These are phyloP conservation scores for Oncorhynchus tshawytscha DNA, from an alignment of 2,113 vertebrate genomes.

Conservation along the genomic window DNA sequence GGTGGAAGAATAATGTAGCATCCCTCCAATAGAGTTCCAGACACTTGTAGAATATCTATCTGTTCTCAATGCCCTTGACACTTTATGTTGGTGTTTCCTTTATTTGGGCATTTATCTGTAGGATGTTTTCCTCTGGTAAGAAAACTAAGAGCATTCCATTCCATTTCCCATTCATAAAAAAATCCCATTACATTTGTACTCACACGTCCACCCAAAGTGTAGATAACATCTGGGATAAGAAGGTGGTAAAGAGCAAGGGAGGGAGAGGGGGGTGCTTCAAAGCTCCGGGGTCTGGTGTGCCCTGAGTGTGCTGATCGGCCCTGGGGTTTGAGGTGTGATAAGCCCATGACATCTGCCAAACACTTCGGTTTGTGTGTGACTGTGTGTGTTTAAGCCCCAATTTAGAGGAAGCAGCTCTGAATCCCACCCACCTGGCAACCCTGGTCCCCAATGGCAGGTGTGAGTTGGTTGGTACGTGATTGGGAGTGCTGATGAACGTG, in stretches of 20 bases:
- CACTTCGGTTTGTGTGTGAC: constrained; percentile 51
- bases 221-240: constrained; percentile 69
- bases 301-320: constrained; percentile 51
- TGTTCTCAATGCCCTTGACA: too few species aligned
- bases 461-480: constrained; percentile 50
- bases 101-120: too few species aligned
- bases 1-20: too few species aligned
- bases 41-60: too few species aligned
- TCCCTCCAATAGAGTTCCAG: too few species aligned
- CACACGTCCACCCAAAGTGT: constrained; percentile 61
- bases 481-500: constrained; percentile 40
- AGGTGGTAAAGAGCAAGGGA: constrained; percentile 41
- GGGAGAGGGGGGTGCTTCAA: constrained; percentile 34
- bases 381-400: constrained; percentile 33
- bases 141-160: constrained; percentile 40
- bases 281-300: constrained; percentile 36
- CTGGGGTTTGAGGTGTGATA: constrained; percentile 59
- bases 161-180: constrained; percentile 45
- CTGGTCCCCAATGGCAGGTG: constrained; percentile 57
- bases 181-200: constrained; percentile 40
- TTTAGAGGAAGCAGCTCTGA: constrained; percentile 49
- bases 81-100: too few species aligned
- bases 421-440: constrained; percentile 63
- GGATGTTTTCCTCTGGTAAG: constrained; percentile 10
- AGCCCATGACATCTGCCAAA: constrained; percentile 72